Percentiles rank a stretch among this genome's conserved stretches.
Evolutionary conservation across 2,888 invertebrate genomes (phyloP).

Genomic region (Drosophila hawaiiensis): DNA sequence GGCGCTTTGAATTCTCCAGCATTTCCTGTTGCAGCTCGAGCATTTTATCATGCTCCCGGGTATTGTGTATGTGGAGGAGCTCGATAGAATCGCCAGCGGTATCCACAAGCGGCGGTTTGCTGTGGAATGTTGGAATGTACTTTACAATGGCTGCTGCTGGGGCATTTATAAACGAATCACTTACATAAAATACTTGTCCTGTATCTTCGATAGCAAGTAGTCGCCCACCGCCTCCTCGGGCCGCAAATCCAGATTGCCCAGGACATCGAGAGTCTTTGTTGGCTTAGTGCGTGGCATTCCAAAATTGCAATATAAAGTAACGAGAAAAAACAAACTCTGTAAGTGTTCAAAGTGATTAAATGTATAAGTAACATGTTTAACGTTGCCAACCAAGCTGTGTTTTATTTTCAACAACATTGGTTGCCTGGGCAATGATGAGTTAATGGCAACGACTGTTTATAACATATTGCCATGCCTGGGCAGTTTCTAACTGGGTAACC

Average conservation of each 20-base stretch:
- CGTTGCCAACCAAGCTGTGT: conserved; percentile 2
- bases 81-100: conserved; percentile 83
- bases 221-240: conserved; percentile 83
- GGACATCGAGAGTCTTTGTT: conserved; percentile 82
- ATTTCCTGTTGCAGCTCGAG: conserved; percentile 79
- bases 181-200: conserved; percentile 78
- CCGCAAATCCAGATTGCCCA: conserved; percentile 82
- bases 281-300: conserved; percentile 84
- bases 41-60: conserved; percentile 82
- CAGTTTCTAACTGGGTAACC: conserved; percentile 1
- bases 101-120: conserved; percentile 83
- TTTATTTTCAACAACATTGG: conserved; percentile 9
- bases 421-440: conserved; percentile 16
- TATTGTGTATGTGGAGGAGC: conserved; percentile 81
- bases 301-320: conserved; percentile 18
- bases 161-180: conserved; percentile 13
- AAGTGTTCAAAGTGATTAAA: conserved; percentile 14
- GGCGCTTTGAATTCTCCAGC: conserved; percentile 75
- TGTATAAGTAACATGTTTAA: conserved; percentile 10
- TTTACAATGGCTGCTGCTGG: background rate
- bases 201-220: conserved; percentile 81
- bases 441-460: conserved; percentile 13
- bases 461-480: background rate
- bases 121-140: conserved; percentile 23
- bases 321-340: background rate